A percentile compares a stretch with the other conserved stretches of the same genome.
Evolutionary conservation across 2,888 invertebrate species (phyloP).

Genomic region (Trichogramma evanescens): DNA sequence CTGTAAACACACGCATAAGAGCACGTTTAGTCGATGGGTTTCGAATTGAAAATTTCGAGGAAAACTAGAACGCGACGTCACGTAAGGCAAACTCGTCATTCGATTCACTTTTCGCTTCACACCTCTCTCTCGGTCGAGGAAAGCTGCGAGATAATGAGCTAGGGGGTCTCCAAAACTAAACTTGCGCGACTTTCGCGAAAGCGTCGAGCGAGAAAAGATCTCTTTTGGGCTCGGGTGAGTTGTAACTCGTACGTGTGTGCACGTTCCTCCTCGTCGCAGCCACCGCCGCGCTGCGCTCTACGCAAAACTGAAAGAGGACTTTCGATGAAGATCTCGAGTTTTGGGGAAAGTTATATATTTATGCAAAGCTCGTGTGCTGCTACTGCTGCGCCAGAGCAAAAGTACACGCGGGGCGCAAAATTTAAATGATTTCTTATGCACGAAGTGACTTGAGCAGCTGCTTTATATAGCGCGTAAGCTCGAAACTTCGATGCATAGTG

Average conservation of each 20-base stretch:
- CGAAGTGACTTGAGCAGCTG: too few relatives aligned
- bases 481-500: too few relatives aligned
- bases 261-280: too few relatives aligned
- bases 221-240: background rate
- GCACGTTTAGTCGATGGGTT: background rate
- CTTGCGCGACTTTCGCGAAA: slow-evolving; percentile 8
- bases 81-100: slow-evolving; percentile 18
- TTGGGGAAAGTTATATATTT: slow-evolving; percentile 30
- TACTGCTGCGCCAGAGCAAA: too few relatives aligned
- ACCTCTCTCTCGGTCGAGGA: background rate
- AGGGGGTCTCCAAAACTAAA: background rate
- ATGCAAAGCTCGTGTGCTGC: slow-evolving; percentile 25
- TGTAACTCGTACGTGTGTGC: slow-evolving; percentile 6
- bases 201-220: slow-evolving; percentile 9
- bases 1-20: slow-evolving; percentile 29
- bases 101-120: slow-evolving; percentile 22
- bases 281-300: too few relatives aligned
- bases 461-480: too few relatives aligned
- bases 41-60: background rate
- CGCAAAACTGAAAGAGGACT: too few relatives aligned
- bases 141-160: background rate
- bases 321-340: too few relatives aligned
- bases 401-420: too few relatives aligned
- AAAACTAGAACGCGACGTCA: background rate
- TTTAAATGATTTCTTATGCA: too few relatives aligned